Conservation (phyloP, 2,888 invertebrate genomes). For the Amitus sp. region DNA sequence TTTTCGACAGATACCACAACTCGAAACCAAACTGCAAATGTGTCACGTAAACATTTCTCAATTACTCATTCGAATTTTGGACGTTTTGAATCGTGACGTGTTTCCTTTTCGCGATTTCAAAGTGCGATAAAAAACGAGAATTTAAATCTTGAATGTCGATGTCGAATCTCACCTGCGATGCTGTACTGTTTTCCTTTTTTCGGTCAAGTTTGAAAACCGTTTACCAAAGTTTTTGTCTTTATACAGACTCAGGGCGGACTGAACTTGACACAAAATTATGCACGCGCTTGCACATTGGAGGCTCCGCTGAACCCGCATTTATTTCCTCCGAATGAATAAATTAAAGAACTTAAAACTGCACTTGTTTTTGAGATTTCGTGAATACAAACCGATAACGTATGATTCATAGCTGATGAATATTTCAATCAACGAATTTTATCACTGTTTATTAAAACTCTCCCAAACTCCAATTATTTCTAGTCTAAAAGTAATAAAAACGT, state of each 20-base stretch:
- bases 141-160: too few species aligned
- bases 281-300: too few species aligned
- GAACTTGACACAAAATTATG: slow-evolving; percentile 34
- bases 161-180: not conserved
- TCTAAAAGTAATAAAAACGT: too few species aligned
- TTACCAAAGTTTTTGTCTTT: not conserved
- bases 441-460: too few species aligned
- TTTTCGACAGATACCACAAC: too few species aligned
- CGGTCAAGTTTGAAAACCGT: not conserved
- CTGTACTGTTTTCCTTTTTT: not conserved
- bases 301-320: slow-evolving; percentile 28
- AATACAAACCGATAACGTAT: not conserved
- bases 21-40: too few species aligned
- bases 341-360: not conserved
- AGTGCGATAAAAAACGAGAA: too few species aligned
- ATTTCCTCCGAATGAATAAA: not conserved
- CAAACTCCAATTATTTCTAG: not conserved
- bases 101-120: too few species aligned
- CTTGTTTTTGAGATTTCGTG: not conserved
- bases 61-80: too few species aligned
- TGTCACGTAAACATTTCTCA: too few species aligned
- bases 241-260: slow-evolving; percentile 18
- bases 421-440: not conserved
- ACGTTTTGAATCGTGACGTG: too few species aligned
- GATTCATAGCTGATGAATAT: not conserved